Evolutionary conservation across 2,797 vertebrate genomes (phyloP).

Genomic region (Cercopithecus mitis): DNA sequence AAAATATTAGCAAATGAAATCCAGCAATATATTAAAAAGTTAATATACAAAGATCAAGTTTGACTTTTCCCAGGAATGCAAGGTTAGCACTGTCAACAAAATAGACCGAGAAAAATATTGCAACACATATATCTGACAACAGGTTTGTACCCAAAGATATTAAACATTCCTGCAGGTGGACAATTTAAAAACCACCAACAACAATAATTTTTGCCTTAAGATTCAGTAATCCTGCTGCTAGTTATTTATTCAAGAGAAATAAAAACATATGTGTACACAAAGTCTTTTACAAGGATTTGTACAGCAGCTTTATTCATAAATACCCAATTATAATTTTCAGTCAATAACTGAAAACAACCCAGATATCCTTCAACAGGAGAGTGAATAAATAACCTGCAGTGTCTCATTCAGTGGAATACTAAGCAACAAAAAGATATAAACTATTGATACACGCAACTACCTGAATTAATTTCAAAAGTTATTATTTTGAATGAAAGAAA

Average conservation of each 20-base stretch:
- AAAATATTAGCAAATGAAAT: neutral
- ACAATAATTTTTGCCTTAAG: neutral
- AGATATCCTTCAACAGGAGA: neutral
- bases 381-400: neutral
- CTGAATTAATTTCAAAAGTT: neutral
- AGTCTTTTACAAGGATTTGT: neutral
- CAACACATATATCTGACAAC: neutral
- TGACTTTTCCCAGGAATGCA: neutral
- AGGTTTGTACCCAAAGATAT: neutral
- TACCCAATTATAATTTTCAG: neutral
- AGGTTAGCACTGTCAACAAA: neutral
- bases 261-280: neutral
- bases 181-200: neutral
- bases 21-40: neutral
- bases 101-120: neutral
- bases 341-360: neutral
- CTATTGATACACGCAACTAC: neutral
- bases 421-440: neutral
- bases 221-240: neutral
- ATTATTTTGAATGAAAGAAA: neutral
- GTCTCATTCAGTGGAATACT: neutral
- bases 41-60: neutral
- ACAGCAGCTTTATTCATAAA: neutral
- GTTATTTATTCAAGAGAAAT: neutral
- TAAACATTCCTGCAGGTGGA: neutral